These are phyloP conservation scores for Drosophila rhopaloa DNA, from an alignment of 1,140 invertebrate genomes.

Conservation along the genomic window DNA sequence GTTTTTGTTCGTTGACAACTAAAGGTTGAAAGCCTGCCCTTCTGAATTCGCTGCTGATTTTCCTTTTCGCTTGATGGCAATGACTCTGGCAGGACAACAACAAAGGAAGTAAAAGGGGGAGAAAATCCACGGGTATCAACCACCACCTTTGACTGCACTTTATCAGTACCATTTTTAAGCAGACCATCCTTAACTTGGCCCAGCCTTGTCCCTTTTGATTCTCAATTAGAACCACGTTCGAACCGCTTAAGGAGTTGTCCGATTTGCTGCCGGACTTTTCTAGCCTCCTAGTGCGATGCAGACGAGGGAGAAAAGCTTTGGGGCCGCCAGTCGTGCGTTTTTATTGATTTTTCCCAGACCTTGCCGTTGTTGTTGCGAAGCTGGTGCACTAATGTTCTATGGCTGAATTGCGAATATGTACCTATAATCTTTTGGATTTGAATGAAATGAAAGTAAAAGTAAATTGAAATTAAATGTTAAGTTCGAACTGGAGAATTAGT, in stretches of 20 bases:
- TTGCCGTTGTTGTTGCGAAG: slow-evolving; percentile 14
- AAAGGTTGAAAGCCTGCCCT: slow-evolving; percentile 16
- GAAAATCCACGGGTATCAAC: background rate
- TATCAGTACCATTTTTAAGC: background rate
- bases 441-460: too few species aligned
- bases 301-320: slow-evolving; percentile 10
- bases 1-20: slow-evolving; percentile 31
- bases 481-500: background rate
- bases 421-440: too few species aligned
- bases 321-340: slow-evolving; percentile 53
- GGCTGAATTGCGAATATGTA: slow-evolving; percentile 6
- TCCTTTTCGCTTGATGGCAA: slow-evolving; percentile 45
- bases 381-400: slow-evolving; percentile 22
- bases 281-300: background rate
- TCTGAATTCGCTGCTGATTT: slow-evolving; percentile 39
- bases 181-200: background rate
- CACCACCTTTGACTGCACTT: slow-evolving; percentile 24
- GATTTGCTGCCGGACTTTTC: background rate
- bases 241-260: slow-evolving; percentile 12
- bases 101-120: background rate
- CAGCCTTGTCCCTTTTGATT: background rate
- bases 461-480: too few species aligned
- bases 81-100: slow-evolving; percentile 28
- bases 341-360: slow-evolving; percentile 74
- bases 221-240: background rate